Conservation (phyloP, 2,113 vertebrate genomes). For the Bostrychus sinensis region DNA sequence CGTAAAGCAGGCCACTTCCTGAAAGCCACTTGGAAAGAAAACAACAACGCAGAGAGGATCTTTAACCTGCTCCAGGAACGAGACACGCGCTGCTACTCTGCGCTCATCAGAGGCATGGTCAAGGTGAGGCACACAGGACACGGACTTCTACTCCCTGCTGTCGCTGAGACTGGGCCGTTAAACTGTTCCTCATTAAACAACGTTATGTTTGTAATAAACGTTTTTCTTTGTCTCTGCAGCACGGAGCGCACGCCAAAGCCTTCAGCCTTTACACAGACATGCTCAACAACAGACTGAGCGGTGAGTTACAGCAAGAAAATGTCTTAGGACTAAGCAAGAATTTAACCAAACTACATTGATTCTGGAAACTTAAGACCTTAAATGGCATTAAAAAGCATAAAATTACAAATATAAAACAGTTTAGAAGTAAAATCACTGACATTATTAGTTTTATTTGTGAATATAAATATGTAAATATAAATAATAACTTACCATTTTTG, state of each 20-base stretch:
- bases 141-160: background rate
- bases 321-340: no score
- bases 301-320: slow-evolving; percentile 76
- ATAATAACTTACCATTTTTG: no score
- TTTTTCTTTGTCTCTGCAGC: slow-evolving; percentile 71
- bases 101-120: slow-evolving; percentile 93
- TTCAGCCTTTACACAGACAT: slow-evolving; percentile 85
- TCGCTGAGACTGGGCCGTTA: background rate
- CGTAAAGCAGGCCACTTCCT: slow-evolving; percentile 22
- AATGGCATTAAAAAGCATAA: no score
- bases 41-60: slow-evolving; percentile 91
- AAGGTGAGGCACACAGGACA: slow-evolving; percentile 80
- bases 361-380: no score
- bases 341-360: no score
- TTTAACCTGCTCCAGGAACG: slow-evolving; percentile 90
- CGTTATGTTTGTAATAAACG: background rate
- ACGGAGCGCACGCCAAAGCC: slow-evolving; percentile 82
- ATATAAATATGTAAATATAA: no score
- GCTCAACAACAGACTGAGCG: slow-evolving; percentile 85
- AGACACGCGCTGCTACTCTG: slow-evolving; percentile 85
- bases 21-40: slow-evolving; percentile 79
- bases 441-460: no score
- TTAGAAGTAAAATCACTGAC: no score
- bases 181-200: background rate
- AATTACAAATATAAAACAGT: no score